Evolutionary conservation across 2,113 vertebrate genomes (phyloP).

Genomic region (Notothenia rossii): DNA sequence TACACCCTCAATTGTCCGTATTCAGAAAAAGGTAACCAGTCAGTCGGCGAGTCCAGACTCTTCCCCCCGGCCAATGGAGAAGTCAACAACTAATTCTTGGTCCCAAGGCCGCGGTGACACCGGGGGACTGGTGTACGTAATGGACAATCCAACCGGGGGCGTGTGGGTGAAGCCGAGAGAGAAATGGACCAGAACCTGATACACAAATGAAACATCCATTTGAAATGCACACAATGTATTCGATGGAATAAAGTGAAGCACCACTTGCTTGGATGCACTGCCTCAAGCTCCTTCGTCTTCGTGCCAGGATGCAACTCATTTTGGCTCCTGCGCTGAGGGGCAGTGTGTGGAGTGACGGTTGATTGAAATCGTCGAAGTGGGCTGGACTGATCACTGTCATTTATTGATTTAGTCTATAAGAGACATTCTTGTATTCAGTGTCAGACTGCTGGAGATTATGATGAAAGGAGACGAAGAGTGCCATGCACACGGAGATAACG

Average conservation of each 20-base stretch:
- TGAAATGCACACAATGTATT: not conserved
- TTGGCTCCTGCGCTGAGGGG: not conserved
- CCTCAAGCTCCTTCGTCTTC: not conserved
- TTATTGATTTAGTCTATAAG: constrained; percentile 42
- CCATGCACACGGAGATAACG: not conserved
- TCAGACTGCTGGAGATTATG: not conserved
- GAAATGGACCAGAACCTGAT: constrained; percentile 71
- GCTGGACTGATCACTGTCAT: constrained; percentile 24
- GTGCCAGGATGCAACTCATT: constrained; percentile 8
- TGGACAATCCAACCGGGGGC: constrained; percentile 83
- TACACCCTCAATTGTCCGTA: constrained; percentile 33
- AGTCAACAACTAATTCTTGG: constrained; percentile 32
- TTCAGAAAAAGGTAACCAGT: constrained; percentile 49
- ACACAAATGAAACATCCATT: not conserved
- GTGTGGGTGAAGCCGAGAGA: constrained; percentile 81
- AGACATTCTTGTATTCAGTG: constrained; percentile 18
- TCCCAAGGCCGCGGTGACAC: constrained; percentile 50
- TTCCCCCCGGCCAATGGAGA: constrained; percentile 9
- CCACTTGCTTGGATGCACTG: not conserved
- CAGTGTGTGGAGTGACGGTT: not conserved
- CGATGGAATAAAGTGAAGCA: not conserved
- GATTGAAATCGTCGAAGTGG: not conserved
- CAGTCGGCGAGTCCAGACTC: constrained; percentile 2
- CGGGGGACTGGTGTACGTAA: constrained; percentile 78
- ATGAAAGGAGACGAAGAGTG: not conserved